phyloP scores from a whole-genome alignment of 2,113 vertebrate species.

The Onychostoma macrolepis region DNA sequence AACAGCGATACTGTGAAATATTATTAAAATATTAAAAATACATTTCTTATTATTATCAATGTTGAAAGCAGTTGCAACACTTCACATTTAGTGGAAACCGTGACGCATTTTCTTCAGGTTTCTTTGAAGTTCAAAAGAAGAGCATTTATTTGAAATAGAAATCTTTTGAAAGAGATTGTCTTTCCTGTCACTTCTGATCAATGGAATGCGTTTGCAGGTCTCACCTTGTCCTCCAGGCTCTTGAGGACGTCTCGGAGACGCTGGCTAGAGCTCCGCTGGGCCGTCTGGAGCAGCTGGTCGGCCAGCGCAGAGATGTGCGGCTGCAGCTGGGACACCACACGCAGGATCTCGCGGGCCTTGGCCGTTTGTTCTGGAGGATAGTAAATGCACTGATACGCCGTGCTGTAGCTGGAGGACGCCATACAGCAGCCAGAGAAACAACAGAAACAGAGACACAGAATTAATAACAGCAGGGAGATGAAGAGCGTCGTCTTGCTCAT shows the following conservation, averaged over 20 bases:
- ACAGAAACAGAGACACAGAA: background rate
- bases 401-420: constrained; percentile 79
- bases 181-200: background rate
- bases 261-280: constrained; percentile 85
- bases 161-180: background rate
- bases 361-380: constrained; percentile 97
- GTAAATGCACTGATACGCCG: constrained; percentile 98
- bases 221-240: constrained; percentile 95
- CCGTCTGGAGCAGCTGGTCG: constrained; percentile 90
- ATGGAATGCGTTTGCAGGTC: constrained; percentile 16
- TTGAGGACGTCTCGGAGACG: constrained; percentile 91
- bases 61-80: background rate
- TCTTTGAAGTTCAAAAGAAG: background rate
- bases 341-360: constrained; percentile 95
- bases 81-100: too few species aligned
- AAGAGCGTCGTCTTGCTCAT: background rate
- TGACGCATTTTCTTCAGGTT: too few species aligned
- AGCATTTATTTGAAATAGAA: background rate
- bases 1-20: too few species aligned
- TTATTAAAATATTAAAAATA: too few species aligned
- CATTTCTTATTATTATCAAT: background rate
- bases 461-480: constrained; percentile 5
- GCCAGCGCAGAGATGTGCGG: constrained; percentile 89
- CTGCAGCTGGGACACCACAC: constrained; percentile 88
- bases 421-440: constrained; percentile 15